These are phyloP conservation scores for Drosophila seguyi DNA, from an alignment of 1,140 invertebrate species.

Conservation along the genomic window DNA sequence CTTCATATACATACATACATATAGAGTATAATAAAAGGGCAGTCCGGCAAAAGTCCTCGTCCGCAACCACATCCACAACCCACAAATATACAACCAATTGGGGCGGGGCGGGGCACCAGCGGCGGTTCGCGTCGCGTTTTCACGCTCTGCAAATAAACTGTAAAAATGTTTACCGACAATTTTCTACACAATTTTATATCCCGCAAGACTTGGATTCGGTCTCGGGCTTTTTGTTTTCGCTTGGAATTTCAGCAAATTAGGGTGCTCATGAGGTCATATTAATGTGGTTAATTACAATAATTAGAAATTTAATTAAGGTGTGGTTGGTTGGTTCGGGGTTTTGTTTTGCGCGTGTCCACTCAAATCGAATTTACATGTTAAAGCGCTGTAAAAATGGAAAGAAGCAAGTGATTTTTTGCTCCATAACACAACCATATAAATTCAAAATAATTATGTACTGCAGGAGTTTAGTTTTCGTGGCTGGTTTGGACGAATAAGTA, in stretches of 20 bases:
- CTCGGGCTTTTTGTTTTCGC: constrained; percentile 43
- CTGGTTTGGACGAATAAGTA: no score
- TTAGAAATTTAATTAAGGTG: constrained; percentile 83
- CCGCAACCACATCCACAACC: constrained; percentile 35
- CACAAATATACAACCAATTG: constrained; percentile 42
- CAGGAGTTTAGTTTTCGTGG: constrained; percentile 5
- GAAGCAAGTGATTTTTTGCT: constrained; percentile 46
- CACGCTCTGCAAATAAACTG: constrained; percentile 74
- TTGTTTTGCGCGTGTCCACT: constrained; percentile 41
- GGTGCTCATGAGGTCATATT: constrained; percentile 83
- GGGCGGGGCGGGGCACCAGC: constrained; percentile 15
- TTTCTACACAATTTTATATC: constrained; percentile 84
- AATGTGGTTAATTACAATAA: constrained; percentile 84
- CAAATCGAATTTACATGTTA: constrained; percentile 82
- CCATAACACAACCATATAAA: constrained; percentile 59
- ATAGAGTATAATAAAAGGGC: constrained; percentile 63
- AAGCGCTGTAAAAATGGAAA: constrained; percentile 67
- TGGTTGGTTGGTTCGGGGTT: constrained; percentile 37
- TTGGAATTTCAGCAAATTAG: constrained; percentile 78
- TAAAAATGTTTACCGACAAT: constrained; percentile 84
- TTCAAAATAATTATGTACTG: constrained; percentile 65
- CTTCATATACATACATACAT: neutral
- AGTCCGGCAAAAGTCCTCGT: constrained; percentile 41
- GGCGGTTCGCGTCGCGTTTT: constrained; percentile 46
- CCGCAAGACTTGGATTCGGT: constrained; percentile 39